Base-by-base conservation (phyloP, 2,113 vertebrate species). In the Diadophis punctatus region DNA sequence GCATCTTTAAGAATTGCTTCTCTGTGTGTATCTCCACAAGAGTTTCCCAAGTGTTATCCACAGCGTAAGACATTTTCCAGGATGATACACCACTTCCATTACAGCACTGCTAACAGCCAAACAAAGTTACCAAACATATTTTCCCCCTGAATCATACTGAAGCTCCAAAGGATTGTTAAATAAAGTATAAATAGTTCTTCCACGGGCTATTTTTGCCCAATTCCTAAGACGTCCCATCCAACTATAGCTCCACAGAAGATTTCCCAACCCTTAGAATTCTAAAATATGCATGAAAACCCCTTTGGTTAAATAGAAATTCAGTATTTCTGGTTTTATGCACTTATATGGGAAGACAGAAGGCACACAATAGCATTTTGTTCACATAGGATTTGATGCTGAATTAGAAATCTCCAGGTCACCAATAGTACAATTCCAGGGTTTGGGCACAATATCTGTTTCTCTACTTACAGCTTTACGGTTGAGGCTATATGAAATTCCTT, bases 381-480 rank as follows among this genome's bases (percentile, higher is more conserved):
- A 58, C 39, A 30, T 16, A 53, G 8, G 9, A 22, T 68, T 89
- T 46, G 11, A 16, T 85, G 30, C 22, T 85, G 51, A 46, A 80
- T 48, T 80, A 30, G 58, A 23, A 92, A n/a, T n/a, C 4, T 9
- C 10, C 87, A 92, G 1, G 91, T 86, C 55, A 48, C 51, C 48
- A 53, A 53, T 90, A n/a, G 80, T 2, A 9, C 22, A 14, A 7
- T 20, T n/a, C 9, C 5, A 85, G 25, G 25, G 23, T 93, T 95
- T 93, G 52, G 84, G 86, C 84, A 0, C 88, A 5, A 89, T 46
- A 11, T 94, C 93, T 94, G 30, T 43, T 92, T n/a, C 27, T 80
- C 14, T 5, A 91, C 4, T 52, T 49, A 74, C 22, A 34, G 74
- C 27, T 18, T 90, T 68, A 84, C 53, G 12, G 34, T 14, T 27